These are phyloP conservation scores for Triplophysa yarkandensis DNA, from an alignment of 2,797 vertebrate genomes.

Conservation along the genomic window DNA sequence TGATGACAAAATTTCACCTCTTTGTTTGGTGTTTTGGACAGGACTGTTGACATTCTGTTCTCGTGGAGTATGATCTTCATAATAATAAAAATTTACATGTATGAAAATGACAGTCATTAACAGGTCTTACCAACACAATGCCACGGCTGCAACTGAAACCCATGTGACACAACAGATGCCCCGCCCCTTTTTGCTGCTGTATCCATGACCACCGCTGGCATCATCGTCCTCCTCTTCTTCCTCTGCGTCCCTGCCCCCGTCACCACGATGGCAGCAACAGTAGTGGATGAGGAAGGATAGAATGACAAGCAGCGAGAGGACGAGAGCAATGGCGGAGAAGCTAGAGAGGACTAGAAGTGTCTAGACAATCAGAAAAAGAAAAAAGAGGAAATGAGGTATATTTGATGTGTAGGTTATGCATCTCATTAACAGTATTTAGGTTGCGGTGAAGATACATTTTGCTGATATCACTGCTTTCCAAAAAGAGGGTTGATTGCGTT, in stretches of 20 bases:
- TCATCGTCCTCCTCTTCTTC: conserved; percentile 82
- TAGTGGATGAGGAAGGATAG: conserved; percentile 82
- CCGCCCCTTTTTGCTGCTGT: conserved; percentile 79
- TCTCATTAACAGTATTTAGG: neutral
- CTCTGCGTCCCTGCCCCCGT: conserved; percentile 74
- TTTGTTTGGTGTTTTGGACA: neutral
- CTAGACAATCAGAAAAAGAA: conserved; percentile 63
- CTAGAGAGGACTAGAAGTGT: conserved; percentile 78
- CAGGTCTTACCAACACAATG: conserved; percentile 84
- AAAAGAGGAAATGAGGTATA: neutral
- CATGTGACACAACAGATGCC: conserved; percentile 89
- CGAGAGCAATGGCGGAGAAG: conserved; percentile 75
- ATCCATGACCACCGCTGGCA: conserved; percentile 77
- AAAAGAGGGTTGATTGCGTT: neutral
- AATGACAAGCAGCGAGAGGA: conserved; percentile 78
- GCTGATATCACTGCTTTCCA: neutral
- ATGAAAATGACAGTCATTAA: conserved; percentile 40
- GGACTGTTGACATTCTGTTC: neutral
- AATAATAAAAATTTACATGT: neutral
- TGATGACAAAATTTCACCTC: neutral
- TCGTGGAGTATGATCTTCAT: neutral
- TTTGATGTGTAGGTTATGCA: neutral
- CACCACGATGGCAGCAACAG: conserved; percentile 82
- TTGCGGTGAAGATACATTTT: neutral
- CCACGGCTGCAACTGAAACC: conserved; percentile 88